phyloP scores from a whole-genome alignment of 1,140 invertebrate species.

The Sycophila sp. region DNA sequence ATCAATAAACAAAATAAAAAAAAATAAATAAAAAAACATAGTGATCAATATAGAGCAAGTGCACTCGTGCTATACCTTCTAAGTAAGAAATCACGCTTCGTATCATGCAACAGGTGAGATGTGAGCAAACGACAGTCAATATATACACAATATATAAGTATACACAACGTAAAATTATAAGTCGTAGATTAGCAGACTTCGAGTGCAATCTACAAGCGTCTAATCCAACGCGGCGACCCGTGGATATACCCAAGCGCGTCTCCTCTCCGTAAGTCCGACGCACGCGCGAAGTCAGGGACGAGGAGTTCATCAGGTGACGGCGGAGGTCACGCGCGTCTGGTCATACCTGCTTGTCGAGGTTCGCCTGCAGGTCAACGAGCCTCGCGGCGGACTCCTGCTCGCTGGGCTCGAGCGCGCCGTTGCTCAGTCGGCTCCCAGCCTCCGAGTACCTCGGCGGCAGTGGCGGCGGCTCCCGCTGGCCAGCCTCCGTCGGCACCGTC shows the following conservation, averaged over 20 bases:
- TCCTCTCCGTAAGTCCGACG: too few species aligned
- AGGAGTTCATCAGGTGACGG: too few species aligned
- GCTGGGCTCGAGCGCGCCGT: conserved; percentile 70
- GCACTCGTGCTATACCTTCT: conserved; percentile 10
- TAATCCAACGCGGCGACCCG: too few species aligned
- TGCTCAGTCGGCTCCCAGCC: conserved; percentile 61
- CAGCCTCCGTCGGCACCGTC: conserved; percentile 30
- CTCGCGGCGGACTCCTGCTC: conserved; percentile 74
- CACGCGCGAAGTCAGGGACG: too few species aligned
- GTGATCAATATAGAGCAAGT: too few species aligned
- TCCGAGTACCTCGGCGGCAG: not conserved
- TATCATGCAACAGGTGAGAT: conserved; percentile 20
- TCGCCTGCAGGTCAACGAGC: conserved; percentile 86
- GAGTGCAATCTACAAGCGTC: too few species aligned
- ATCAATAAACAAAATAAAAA: not conserved
- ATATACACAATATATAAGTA: not conserved
- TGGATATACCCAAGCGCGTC: too few species aligned
- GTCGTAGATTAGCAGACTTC: too few species aligned
- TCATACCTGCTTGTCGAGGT: conserved; percentile 90
- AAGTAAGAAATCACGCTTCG: conserved; percentile 10
- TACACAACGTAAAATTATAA: too few species aligned
- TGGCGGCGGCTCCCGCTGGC: conserved; percentile 47
- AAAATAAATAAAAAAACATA: conserved; percentile 18
- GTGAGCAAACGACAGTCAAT: conserved; percentile 1
- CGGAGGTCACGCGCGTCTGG: too few species aligned